Evolutionary conservation across 2,888 invertebrate species (phyloP).

Genomic region (Camponotus fellah): DNA sequence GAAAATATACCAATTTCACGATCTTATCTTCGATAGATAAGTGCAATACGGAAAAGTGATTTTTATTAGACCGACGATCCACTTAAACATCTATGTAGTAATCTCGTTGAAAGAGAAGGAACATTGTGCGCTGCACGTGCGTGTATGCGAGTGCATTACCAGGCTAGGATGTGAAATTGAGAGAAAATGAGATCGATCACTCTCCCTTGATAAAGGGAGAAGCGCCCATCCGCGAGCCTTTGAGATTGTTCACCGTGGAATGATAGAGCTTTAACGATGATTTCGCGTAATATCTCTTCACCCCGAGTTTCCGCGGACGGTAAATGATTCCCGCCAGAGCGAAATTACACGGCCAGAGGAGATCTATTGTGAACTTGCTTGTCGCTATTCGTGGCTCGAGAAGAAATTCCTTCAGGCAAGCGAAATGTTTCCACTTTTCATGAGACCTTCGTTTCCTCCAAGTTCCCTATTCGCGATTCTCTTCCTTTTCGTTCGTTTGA

Average conservation of each 20-base stretch:
- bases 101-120: constrained; percentile 38
- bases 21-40: constrained; percentile 23
- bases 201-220: constrained; percentile 25
- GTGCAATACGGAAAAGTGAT: constrained; percentile 33
- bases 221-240: constrained; percentile 42
- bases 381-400: constrained; percentile 22
- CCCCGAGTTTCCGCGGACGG: constrained; percentile 34
- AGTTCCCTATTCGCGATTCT: constrained; percentile 7
- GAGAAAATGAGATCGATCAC: constrained; percentile 61
- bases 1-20: constrained; percentile 9
- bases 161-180: constrained; percentile 55
- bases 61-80: constrained; percentile 41
- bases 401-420: constrained; percentile 29
- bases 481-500: background rate
- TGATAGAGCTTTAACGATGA: constrained; percentile 62
- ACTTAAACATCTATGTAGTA: constrained; percentile 33
- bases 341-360: constrained; percentile 51
- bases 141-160: constrained; percentile 37
- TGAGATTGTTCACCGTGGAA: constrained; percentile 62
- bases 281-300: constrained; percentile 51
- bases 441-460: background rate
- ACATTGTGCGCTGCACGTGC: constrained; percentile 6
- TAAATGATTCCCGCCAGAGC: constrained; percentile 52
- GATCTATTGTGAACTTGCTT: constrained; percentile 54
- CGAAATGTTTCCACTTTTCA: constrained; percentile 4